Evolutionary conservation across 2,888 invertebrate species (phyloP).

Genomic region (Artemia sinica): DNA sequence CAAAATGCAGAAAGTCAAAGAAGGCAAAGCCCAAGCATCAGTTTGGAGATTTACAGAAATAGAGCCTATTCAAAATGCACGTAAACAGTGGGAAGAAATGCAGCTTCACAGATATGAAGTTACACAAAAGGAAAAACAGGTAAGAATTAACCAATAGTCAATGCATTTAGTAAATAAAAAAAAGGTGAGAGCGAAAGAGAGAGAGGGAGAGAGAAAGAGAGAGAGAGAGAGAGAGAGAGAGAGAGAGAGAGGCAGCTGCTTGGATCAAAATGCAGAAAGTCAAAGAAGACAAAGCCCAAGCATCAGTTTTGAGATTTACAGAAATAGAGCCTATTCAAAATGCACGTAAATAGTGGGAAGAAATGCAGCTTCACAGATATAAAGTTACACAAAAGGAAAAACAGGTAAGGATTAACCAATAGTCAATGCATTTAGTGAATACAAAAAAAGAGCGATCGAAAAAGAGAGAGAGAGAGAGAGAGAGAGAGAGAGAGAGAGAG

Average conservation of each 20-base stretch:
- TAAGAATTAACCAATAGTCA: not conserved
- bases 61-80: conserved; percentile 16
- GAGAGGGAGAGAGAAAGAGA: too few species aligned
- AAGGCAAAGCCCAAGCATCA: not conserved
- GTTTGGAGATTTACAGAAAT: not conserved
- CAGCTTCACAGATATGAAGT: not conserved
- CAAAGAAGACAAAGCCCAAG: conserved; percentile 8
- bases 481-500: too few species aligned
- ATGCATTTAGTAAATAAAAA: too few species aligned
- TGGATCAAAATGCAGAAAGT: conserved; percentile 19
- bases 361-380: not conserved
- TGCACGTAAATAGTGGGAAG: conserved; percentile 16
- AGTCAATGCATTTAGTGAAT: too few species aligned
- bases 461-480: too few species aligned
- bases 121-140: not conserved
- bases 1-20: conserved; percentile 16
- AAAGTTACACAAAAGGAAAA: not conserved
- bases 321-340: conserved; percentile 13
- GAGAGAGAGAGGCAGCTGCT: conserved; percentile 21
- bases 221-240: too few species aligned
- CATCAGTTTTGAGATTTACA: not conserved
- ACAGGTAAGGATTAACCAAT: not conserved
- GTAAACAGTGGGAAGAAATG: conserved; percentile 16
- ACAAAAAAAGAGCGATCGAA: too few species aligned
- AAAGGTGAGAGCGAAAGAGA: too few species aligned